Evolutionary conservation across 2,113 vertebrate species (phyloP), one percentile per base, ranked within the genome.

Genomic region (Tragelaphus strepsiceros): DNA sequence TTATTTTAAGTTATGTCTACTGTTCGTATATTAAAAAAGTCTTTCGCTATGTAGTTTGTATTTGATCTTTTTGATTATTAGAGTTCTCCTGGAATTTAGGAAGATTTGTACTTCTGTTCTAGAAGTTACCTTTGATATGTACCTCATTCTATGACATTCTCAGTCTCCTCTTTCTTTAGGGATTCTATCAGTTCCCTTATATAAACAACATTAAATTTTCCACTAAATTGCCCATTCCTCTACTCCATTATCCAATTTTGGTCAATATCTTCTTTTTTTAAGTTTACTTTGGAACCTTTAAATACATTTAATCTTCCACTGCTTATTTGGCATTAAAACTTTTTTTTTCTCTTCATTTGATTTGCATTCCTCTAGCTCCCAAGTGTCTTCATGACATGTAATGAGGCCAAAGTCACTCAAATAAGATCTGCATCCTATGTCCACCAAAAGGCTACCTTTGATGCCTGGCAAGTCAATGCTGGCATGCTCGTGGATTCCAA

Each of bases 401-500:
- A 86, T 9, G 82, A 90, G 32, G 39, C 49, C 81, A 85, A 64
- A 43, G 77, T 85, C 89, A 94, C 64, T 81, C 58, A 88, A 39
- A 1, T 54, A 91, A 92, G 53, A 92, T 4, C 59, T 91, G 46
- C 21, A 83, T 21, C 92, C n/a, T 81, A 7, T 9, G 19, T 35
- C 84, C 58, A 82, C 92, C 32, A 0, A 53, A 90, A 88, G 39
- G 64, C 43, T 95, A 99, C 99, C 99, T 99, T 99, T 99, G 97
- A 99, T 99, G 92, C 99, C 99, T 0, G 99, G 99, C 94, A 99
- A 98, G 98, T 99, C 99, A 4, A 99, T 99, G 98, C 99, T 99
- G 98, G 99, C 99, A 0, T 99, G 99, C 97, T 99, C 99, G 0
- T 99, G 99, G 98, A 99, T 99, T 54, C 99, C 99, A 16, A 99